These are phyloP conservation scores for Matsumyia berberina DNA, from an alignment of 2,888 invertebrate species.

Conservation along the genomic window DNA sequence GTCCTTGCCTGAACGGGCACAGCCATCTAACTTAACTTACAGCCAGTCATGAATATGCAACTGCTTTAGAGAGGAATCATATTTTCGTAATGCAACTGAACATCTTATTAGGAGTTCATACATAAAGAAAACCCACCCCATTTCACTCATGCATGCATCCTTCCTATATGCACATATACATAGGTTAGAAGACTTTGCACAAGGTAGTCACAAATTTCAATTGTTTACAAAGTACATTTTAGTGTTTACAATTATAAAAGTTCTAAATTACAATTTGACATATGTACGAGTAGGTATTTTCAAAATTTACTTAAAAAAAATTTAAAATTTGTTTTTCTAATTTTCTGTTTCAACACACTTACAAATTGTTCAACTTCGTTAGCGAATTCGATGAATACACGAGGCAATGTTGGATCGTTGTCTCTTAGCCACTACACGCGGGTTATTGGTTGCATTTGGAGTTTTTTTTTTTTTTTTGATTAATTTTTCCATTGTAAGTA, in stretches of 20 bases:
- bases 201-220: constrained; percentile 6
- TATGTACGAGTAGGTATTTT: too few relatives aligned
- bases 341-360: constrained; percentile 84
- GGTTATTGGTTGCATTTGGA: constrained; percentile 11
- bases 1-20: too few relatives aligned
- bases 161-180: too few relatives aligned
- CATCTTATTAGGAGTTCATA: too few relatives aligned
- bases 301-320: neutral
- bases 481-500: constrained; percentile 4
- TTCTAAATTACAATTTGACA: too few relatives aligned
- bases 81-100: too few relatives aligned
- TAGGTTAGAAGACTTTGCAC: neutral
- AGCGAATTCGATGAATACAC: constrained; percentile 89
- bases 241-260: neutral
- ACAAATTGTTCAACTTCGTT: constrained; percentile 89
- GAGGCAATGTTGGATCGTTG: constrained; percentile 89
- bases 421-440: constrained; percentile 89
- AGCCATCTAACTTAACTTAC: too few relatives aligned
- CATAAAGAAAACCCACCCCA: constrained; percentile 10
- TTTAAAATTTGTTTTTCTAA: neutral
- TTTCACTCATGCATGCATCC: too few relatives aligned
- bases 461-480: constrained; percentile 13
- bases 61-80: too few relatives aligned
- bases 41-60: too few relatives aligned
- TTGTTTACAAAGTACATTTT: too few relatives aligned